A percentile compares a stretch with the other conserved stretches of the same genome.
Evolutionary conservation across 35 echinoderm and acorn worm species (phyloP).

Genomic region (Holothuria glaberrima): DNA sequence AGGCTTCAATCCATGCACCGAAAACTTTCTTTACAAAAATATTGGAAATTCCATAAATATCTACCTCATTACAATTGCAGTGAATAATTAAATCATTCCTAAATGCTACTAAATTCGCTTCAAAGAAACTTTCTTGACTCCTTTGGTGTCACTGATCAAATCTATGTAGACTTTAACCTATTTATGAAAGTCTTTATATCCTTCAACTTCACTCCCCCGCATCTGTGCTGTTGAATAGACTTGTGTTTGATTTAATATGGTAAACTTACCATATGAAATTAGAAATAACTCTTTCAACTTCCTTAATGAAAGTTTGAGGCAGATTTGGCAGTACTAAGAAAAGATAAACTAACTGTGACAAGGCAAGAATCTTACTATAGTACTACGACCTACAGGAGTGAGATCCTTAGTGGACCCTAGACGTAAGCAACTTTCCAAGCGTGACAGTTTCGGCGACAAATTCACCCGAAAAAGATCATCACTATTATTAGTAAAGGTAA

Average conservation of each 20-base stretch:
- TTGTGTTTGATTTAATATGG: background rate
- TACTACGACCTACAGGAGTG: constrained; percentile 4
- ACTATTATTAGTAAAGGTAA: background rate
- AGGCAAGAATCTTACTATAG: background rate
- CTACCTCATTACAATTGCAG: background rate
- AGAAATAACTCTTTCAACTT: background rate
- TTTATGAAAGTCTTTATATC: background rate
- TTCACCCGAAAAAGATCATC: background rate
- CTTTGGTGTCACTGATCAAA: background rate
- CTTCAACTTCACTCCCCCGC: background rate
- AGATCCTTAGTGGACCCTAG: background rate
- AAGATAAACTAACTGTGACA: background rate
- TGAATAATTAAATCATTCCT: background rate
- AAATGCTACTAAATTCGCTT: background rate
- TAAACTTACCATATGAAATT: background rate
- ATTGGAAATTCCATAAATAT: background rate
- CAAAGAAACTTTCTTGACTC: background rate
- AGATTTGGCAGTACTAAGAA: background rate
- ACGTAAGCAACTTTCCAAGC: background rate
- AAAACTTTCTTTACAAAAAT: background rate
- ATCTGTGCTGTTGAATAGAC: background rate
- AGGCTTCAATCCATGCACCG: background rate
- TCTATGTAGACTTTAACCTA: background rate
- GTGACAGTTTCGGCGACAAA: background rate
- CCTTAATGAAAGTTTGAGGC: background rate